Conservation (phyloP, 2,113 vertebrate species). For the Antigone vipio region DNA sequence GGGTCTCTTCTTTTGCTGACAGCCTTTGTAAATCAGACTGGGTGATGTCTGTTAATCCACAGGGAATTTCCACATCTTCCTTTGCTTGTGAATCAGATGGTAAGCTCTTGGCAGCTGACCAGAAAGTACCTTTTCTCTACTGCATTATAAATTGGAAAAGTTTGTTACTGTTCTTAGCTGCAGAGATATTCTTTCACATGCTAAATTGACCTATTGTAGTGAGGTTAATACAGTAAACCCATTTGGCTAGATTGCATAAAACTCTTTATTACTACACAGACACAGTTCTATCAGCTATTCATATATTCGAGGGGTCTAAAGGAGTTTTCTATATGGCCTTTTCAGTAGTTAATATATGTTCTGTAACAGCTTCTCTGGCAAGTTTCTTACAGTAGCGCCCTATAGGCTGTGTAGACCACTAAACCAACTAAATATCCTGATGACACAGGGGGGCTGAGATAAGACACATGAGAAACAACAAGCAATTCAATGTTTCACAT, state of each 20-base stretch:
- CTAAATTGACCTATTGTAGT: not conserved
- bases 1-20: not conserved
- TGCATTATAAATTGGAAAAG: not conserved
- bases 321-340: not conserved
- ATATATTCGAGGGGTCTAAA: not conserved
- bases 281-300: not conserved
- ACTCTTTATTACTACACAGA: not conserved
- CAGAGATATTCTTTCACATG: not conserved
- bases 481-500: not conserved
- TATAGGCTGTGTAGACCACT: not conserved
- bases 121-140: not conserved
- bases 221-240: not conserved
- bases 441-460: not conserved
- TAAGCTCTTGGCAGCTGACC: not conserved
- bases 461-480: not conserved
- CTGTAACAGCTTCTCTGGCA: not conserved
- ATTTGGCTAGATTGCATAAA: not conserved
- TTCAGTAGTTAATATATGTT: not conserved
- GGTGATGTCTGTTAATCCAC: not conserved
- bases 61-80: not conserved
- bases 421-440: not conserved
- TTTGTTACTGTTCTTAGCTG: not conserved
- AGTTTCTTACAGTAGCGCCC: not conserved
- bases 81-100: not conserved
- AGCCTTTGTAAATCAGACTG: not conserved